Percentiles rank a stretch among this genome's conserved stretches.
Conservation (phyloP, 2,113 vertebrate species). For the Penelope pileata region DNA sequence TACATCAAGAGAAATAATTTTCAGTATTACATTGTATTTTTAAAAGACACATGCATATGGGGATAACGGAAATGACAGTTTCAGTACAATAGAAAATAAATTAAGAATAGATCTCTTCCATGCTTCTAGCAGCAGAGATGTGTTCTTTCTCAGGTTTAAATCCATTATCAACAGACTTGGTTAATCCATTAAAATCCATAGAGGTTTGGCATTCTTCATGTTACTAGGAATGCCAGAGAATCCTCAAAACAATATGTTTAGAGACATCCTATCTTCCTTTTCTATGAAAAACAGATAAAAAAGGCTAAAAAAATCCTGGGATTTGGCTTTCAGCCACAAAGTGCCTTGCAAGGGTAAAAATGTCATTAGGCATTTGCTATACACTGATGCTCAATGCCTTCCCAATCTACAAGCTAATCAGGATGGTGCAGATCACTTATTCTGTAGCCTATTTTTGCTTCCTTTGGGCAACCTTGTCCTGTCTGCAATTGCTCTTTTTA, state of each 20-base stretch:
- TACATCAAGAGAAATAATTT: background rate
- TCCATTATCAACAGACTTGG: background rate
- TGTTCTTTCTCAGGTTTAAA: constrained; percentile 26
- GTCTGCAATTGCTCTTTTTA: background rate
- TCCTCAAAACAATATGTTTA: background rate
- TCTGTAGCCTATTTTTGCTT: background rate
- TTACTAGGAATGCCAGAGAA: background rate
- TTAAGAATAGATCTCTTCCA: background rate
- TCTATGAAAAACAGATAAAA: background rate
- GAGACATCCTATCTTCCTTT: background rate
- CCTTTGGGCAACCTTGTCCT: background rate
- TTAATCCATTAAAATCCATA: constrained; percentile 18
- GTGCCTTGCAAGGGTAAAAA: background rate
- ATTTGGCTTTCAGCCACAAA: background rate
- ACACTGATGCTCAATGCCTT: background rate
- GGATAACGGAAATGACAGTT: background rate
- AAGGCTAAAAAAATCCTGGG: background rate
- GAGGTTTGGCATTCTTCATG: background rate
- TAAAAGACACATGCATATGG: background rate
- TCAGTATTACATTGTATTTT: background rate
- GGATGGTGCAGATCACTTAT: background rate
- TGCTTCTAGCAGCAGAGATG: background rate
- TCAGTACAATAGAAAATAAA: background rate
- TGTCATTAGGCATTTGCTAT: background rate
- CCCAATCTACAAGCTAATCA: constrained; percentile 10